Percentiles rank a stretch among this genome's conserved stretches.
Conservation (phyloP, 2,113 vertebrate genomes). For the Thamnaconus septentrionalis region DNA sequence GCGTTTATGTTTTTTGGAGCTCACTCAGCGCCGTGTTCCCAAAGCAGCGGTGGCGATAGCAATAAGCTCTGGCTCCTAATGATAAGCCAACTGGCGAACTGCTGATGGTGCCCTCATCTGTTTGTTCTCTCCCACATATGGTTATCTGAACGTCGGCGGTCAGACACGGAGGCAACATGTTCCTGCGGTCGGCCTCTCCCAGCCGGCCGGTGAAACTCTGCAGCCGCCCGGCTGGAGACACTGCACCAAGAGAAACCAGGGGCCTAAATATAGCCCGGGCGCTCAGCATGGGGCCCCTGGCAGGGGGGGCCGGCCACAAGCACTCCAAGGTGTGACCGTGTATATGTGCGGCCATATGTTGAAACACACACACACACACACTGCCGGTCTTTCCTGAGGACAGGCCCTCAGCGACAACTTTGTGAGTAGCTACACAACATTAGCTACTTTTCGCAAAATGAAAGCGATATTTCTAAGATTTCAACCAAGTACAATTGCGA, state of each 20-base stretch:
- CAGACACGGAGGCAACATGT: slow-evolving; percentile 68
- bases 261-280: slow-evolving; percentile 64
- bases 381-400: too few relatives aligned
- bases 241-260: slow-evolving; percentile 31
- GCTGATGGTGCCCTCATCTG: slow-evolving; percentile 50
- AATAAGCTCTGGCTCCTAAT: slow-evolving; percentile 34
- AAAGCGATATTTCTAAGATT: too few relatives aligned
- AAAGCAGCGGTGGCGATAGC: slow-evolving; percentile 23
- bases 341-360: neutral
- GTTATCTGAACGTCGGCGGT: slow-evolving; percentile 63
- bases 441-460: too few relatives aligned
- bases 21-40: neutral
- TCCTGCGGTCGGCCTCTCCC: slow-evolving; percentile 67
- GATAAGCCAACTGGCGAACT: slow-evolving; percentile 61
- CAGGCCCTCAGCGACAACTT: too few relatives aligned
- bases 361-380: neutral
- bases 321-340: slow-evolving; percentile 17
- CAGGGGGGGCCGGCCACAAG: slow-evolving; percentile 53
- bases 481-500: too few relatives aligned
- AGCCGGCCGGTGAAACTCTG: slow-evolving; percentile 55
- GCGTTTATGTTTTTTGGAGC: slow-evolving; percentile 21
- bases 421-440: too few relatives aligned
- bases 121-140: slow-evolving; percentile 65
- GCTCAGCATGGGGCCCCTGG: slow-evolving; percentile 50
- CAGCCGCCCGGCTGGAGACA: slow-evolving; percentile 39